Evolutionary conservation across 2,888 invertebrate genomes (phyloP).

Genomic region (Melieria crassipennis): DNA sequence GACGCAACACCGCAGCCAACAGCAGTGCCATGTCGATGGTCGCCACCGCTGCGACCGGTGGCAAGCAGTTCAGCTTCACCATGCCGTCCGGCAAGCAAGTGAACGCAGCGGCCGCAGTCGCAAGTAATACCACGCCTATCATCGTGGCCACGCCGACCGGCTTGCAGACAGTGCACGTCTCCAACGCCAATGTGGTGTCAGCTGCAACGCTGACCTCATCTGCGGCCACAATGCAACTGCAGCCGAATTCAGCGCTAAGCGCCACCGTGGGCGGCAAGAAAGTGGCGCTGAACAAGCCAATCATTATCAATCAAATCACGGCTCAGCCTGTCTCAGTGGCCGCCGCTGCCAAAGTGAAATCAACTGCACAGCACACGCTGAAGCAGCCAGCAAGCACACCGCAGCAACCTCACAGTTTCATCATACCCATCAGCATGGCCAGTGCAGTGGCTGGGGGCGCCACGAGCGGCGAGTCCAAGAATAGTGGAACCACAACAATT

Average conservation of each 20-base stretch:
- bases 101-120: neutral
- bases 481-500: constrained; percentile 12
- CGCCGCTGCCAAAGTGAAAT: constrained; percentile 25
- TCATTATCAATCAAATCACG: constrained; percentile 54
- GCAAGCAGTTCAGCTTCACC: constrained; percentile 37
- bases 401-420: constrained; percentile 50
- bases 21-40: neutral
- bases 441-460: constrained; percentile 4
- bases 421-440: constrained; percentile 51
- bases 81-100: constrained; percentile 38
- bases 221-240: constrained; percentile 38
- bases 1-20: constrained; percentile 18
- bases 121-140: constrained; percentile 50
- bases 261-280: constrained; percentile 50
- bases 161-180: constrained; percentile 63
- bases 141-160: constrained; percentile 62
- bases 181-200: constrained; percentile 50
- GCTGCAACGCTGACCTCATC: constrained; percentile 36
- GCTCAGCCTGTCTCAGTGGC: constrained; percentile 22
- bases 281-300: constrained; percentile 57
- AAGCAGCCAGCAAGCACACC: constrained; percentile 42
- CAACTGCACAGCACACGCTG: constrained; percentile 34
- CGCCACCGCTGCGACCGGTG: neutral
- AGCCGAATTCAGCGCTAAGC: constrained; percentile 34
- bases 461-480: neutral